These are phyloP conservation scores for Cabera pusaria DNA, from an alignment of 2,888 invertebrate genomes.

Conservation along the genomic window DNA sequence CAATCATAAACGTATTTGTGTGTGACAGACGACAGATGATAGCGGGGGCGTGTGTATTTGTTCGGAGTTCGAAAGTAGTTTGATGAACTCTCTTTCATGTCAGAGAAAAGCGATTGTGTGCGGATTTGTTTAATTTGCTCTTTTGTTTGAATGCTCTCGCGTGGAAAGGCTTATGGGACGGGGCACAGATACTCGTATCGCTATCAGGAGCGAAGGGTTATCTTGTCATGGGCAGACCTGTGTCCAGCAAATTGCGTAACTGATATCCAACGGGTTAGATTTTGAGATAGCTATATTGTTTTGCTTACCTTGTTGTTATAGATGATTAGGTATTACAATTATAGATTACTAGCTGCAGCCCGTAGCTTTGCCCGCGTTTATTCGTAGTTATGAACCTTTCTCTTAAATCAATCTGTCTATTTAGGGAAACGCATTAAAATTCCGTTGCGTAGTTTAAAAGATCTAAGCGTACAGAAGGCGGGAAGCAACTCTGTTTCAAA, in stretches of 20 bases:
- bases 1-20: slow-evolving; percentile 73
- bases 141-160: slow-evolving; percentile 77
- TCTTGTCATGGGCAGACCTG: slow-evolving; percentile 72
- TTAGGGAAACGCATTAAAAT: too few relatives aligned
- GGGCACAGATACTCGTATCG: slow-evolving; percentile 48
- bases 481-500: too few relatives aligned
- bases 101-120: slow-evolving; percentile 69
- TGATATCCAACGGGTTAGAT: slow-evolving; percentile 23
- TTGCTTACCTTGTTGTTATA: too few relatives aligned
- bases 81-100: slow-evolving; percentile 82
- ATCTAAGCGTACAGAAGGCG: too few relatives aligned
- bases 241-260: slow-evolving; percentile 24
- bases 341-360: too few relatives aligned
- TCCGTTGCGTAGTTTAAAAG: too few relatives aligned
- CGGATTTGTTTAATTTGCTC: slow-evolving; percentile 80
- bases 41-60: slow-evolving; percentile 65
- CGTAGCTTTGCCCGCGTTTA: too few relatives aligned
- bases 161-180: slow-evolving; percentile 69
- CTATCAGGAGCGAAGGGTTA: slow-evolving; percentile 61
- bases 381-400: too few relatives aligned
- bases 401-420: too few relatives aligned
- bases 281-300: slow-evolving; percentile 9
- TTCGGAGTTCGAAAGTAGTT: slow-evolving; percentile 62
- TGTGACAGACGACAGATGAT: slow-evolving; percentile 59
- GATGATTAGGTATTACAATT: too few relatives aligned